These are phyloP conservation scores for Athetis lepigone DNA, from an alignment of 2,888 invertebrate species.

Conservation along the genomic window DNA sequence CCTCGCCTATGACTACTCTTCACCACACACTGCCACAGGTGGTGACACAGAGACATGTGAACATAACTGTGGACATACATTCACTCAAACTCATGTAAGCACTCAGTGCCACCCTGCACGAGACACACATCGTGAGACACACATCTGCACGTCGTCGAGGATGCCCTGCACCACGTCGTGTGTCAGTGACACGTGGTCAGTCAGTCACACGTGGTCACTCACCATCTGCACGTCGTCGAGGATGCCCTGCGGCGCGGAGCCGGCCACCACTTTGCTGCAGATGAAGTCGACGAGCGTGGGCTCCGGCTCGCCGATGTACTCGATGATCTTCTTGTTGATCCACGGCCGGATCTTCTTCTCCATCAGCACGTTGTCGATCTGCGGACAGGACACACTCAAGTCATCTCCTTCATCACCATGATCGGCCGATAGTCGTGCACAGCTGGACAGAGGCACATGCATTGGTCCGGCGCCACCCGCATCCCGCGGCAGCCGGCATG, in stretches of 20 bases:
- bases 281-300: slow-evolving; percentile 99
- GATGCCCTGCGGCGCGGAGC: slow-evolving; percentile 97
- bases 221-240: slow-evolving; percentile 99
- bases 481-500: too few species aligned
- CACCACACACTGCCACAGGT: too few species aligned
- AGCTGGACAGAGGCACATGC: too few species aligned
- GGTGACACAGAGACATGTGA: too few species aligned
- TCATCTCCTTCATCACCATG: neutral
- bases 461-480: too few species aligned
- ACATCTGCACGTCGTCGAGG: slow-evolving; percentile 4
- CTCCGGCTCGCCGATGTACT: slow-evolving; percentile 99
- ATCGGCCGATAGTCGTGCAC: too few species aligned
- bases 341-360: slow-evolving; percentile 99
- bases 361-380: slow-evolving; percentile 94
- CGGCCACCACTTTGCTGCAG: slow-evolving; percentile 98
- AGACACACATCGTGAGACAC: neutral
- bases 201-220: slow-evolving; percentile 9
- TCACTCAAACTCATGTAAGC: too few species aligned
- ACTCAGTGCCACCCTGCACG: too few species aligned
- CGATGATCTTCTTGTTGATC: slow-evolving; percentile 99
- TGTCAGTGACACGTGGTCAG: neutral
- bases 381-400: slow-evolving; percentile 59
- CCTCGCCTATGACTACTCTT: too few species aligned
- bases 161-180: too few species aligned
- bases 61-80: too few species aligned